A percentile compares a stretch with the other conserved stretches of the same genome.
Conservation (phyloP, 2,888 invertebrate genomes). For the Muscina levida region DNA sequence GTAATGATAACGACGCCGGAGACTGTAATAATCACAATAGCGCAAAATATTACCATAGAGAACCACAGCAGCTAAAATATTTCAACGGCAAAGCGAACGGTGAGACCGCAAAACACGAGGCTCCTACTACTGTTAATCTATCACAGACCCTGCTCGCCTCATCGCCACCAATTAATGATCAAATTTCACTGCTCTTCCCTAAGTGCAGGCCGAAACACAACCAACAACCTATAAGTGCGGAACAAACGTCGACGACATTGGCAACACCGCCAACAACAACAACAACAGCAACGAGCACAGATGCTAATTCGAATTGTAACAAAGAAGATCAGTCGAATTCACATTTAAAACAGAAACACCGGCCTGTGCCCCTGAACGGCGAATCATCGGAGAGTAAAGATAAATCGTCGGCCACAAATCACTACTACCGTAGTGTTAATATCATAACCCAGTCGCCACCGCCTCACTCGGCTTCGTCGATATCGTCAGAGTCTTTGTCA, state of each 20-base stretch:
- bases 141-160: constrained; percentile 79
- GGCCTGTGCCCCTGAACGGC: constrained; percentile 35
- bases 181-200: constrained; percentile 91
- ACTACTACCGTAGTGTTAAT: constrained; percentile 74
- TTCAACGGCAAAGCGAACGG: constrained; percentile 64
- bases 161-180: constrained; percentile 83
- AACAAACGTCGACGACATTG: constrained; percentile 46
- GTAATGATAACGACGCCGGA: constrained; percentile 55
- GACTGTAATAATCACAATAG: constrained; percentile 64
- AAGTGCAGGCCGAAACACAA: constrained; percentile 89
- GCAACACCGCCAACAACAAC: constrained; percentile 58
- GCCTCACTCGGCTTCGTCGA: constrained; percentile 77
- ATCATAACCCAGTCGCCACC: constrained; percentile 77
- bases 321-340: constrained; percentile 30
- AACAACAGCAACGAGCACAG: constrained; percentile 16
- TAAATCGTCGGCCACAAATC: constrained; percentile 60
- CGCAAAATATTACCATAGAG: constrained; percentile 67
- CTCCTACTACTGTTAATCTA: constrained; percentile 68
- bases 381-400: constrained; percentile 12
- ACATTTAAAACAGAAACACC: constrained; percentile 42
- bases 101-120: constrained; percentile 60
- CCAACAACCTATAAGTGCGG: neutral
- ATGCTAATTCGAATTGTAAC: constrained; percentile 57
- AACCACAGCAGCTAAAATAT: constrained; percentile 54
- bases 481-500: constrained; percentile 79